Base-by-base conservation (phyloP, 1,140 invertebrate genomes). In the Aphaenogaster floridana region DNA sequence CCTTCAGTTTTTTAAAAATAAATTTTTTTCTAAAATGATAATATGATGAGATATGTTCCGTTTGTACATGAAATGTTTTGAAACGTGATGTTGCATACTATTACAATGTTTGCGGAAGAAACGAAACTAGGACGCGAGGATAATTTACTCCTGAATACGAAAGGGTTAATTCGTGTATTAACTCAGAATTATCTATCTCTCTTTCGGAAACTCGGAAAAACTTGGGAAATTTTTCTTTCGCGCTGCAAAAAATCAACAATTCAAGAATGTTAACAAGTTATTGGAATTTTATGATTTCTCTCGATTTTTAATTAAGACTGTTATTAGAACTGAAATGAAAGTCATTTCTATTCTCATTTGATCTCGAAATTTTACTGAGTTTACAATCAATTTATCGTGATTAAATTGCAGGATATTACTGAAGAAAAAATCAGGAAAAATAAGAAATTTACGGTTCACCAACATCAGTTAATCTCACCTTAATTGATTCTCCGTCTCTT, bases 401-500 rank as follows among this genome's bases (percentile, higher is more conserved):
- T 61, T 74, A 74, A 84, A 84, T 50, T 15, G 69, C 45, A 57
- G 69, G n/a, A 61, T 84, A 84, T 84, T 74, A 39, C 13, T 15
- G 42, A 74, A 42, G n/a, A n/a, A 61, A 74, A 63, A 39, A 48
- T 69, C 4, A 8, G 9, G 17, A 61, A 63, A 74, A 74, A 48
- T 81, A 57, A 36, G 80, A 74, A 74, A 83, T 83, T 72, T 45
- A 72, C 52, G 79, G 64, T 57, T 81, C 39, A 72, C 66, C 79
- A 81, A 61, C 39, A 54, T 61, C 68, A 59, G 80, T 83, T 61
- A 83, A 83, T 83, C 54, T 83, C 36, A 48, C 52, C 39, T 83
- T 83, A 74, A 83, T 83, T 74, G 42, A 59, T 74, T 74, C 68
- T 63, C 28, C n/a, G 11, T 83, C 52, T 36, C 79, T 72, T 34